Conservation (phyloP, 2,888 invertebrate species). For the Poecilobothrus nobilitatus region DNA sequence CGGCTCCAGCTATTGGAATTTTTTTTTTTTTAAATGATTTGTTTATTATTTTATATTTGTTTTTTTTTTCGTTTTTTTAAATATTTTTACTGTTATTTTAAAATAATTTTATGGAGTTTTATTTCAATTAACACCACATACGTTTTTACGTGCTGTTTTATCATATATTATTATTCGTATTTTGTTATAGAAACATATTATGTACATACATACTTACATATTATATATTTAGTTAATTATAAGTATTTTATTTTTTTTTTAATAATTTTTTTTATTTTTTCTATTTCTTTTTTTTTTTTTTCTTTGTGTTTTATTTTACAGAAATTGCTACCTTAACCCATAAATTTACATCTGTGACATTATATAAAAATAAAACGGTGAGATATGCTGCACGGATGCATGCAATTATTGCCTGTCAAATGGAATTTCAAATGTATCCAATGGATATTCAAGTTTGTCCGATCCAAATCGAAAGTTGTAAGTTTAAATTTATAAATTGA, state of each 20-base stretch:
- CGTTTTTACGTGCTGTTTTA: too few relatives aligned
- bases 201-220: too few relatives aligned
- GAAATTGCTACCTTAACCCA: conserved; percentile 74
- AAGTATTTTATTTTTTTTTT: not conserved
- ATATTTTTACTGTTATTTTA: not conserved
- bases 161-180: too few relatives aligned
- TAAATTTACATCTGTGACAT: conserved; percentile 70
- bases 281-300: conserved; percentile 3
- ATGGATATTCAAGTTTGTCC: conserved; percentile 81
- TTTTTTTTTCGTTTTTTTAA: not conserved
- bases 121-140: conserved; percentile 3
- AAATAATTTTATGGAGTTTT: not conserved
- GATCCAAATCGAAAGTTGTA: conserved; percentile 76
- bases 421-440: conserved; percentile 79
- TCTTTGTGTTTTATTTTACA: conserved; percentile 43
- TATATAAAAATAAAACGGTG: conserved; percentile 72
- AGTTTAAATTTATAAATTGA: conserved; percentile 42
- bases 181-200: not conserved
- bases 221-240: too few relatives aligned
- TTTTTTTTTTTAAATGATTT: not conserved
- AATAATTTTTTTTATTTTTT: not conserved
- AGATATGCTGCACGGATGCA: conserved; percentile 74
- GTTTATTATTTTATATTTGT: not conserved
- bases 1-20: not conserved
- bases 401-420: conserved; percentile 76